Percentiles rank a stretch among this genome's conserved stretches.
Evolutionary conservation across 1,140 invertebrate species (phyloP).

Genomic region (Pachyrhynchus sulphureomaculatus): DNA sequence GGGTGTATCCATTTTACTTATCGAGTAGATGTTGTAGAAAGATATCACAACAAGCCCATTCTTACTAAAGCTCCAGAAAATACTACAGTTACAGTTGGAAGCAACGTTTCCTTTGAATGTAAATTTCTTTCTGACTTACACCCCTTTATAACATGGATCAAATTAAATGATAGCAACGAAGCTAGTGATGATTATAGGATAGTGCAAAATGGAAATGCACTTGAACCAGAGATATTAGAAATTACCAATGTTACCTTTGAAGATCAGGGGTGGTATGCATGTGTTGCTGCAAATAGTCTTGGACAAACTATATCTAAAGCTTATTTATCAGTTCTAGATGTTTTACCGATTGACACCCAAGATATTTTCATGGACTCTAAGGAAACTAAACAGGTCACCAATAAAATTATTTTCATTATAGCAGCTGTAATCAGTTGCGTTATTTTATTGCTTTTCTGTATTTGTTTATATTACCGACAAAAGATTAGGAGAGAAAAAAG

Average conservation of each 20-base stretch:
- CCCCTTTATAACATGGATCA: constrained; percentile 56
- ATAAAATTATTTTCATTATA: constrained; percentile 19
- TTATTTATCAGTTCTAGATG: constrained; percentile 80
- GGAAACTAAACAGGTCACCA: constrained; percentile 10
- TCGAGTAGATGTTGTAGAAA: constrained; percentile 74
- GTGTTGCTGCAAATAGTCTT: constrained; percentile 80
- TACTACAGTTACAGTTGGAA: constrained; percentile 68
- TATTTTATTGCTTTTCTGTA: constrained; percentile 24
- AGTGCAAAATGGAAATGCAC: constrained; percentile 11
- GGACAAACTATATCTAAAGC: constrained; percentile 76
- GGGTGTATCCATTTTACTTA: constrained; percentile 77
- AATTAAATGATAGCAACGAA: too few relatives aligned
- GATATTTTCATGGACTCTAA: background rate
- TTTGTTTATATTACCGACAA: constrained; percentile 33
- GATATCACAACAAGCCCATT: constrained; percentile 73
- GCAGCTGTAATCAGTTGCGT: constrained; percentile 14
- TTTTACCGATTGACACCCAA: constrained; percentile 3
- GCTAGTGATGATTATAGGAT: too few relatives aligned
- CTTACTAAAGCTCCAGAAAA: constrained; percentile 72
- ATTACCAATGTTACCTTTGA: constrained; percentile 82
- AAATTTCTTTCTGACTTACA: constrained; percentile 75
- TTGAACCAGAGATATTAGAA: constrained; percentile 67
- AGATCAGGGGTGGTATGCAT: constrained; percentile 92
- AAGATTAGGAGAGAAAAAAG: constrained; percentile 62
- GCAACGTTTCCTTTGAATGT: constrained; percentile 69